Conservation (phyloP, 1,140 invertebrate species). For the Trissolcus basalis region DNA sequence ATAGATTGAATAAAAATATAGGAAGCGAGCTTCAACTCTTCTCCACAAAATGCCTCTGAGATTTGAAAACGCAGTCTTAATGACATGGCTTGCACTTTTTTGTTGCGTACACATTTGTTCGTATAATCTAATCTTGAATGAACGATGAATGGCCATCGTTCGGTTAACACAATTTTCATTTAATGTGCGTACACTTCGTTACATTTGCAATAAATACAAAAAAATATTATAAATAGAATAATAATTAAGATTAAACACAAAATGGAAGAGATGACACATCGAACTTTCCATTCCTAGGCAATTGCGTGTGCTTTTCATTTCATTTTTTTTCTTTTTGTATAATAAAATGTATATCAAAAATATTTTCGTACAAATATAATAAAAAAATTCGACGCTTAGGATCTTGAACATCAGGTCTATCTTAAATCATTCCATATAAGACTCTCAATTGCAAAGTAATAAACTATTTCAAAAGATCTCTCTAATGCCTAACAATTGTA, state of each 20-base stretch:
- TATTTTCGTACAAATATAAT: constrained; percentile 46
- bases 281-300: constrained; percentile 51
- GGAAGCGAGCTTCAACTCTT: no score
- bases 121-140: no score
- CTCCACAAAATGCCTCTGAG: neutral
- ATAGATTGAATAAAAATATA: neutral
- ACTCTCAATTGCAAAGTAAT: no score
- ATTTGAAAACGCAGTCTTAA: constrained; percentile 30
- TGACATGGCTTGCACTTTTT: constrained; percentile 16
- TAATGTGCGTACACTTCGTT: constrained; percentile 4
- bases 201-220: constrained; percentile 41
- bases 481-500: no score
- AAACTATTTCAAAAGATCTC: no score
- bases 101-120: no score
- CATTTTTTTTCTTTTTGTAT: constrained; percentile 20
- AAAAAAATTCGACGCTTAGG: constrained; percentile 46
- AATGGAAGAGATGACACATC: constrained; percentile 49
- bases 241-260: neutral
- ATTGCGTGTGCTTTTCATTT: constrained; percentile 38
- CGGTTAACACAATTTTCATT: no score
- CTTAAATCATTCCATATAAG: constrained; percentile 1
- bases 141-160: no score
- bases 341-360: constrained; percentile 57
- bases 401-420: constrained; percentile 31
- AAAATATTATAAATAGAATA: constrained; percentile 11